Base-by-base conservation (phyloP, 2,888 invertebrate species). In the Dynastes tityus region DNA sequence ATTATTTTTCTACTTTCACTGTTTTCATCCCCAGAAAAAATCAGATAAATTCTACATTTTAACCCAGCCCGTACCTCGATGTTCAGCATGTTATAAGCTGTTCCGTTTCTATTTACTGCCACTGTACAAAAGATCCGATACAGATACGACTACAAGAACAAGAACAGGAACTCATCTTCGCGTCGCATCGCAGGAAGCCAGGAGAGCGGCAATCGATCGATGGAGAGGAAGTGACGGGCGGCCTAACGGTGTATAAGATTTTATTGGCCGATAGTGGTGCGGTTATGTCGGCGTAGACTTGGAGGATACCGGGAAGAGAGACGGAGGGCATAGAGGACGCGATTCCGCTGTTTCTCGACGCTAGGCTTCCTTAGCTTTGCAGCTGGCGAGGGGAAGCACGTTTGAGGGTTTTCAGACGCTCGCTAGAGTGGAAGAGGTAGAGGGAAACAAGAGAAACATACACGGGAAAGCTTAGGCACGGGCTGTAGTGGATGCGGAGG, bases 221-320 rank as follows among this genome's bases (percentile, higher is more conserved):
- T 67, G 22, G 45, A 40, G 40, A 37, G 37, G 55, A 58, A 58
- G 55, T 58, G 16, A 58, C 55, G 55, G 45, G 8, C 55, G 55
- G 22, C 22, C 8, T 58, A 58, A 37, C 65, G 65, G 40, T 11
- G 65, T 45, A 40, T 67, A 45, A 67, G 45, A 67, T 67, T 67
- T 67, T 40, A 67, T 67, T 67, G 65, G 65, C 65, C 65, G 65
- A 45, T 67, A 22, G 65, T 40, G 55, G 55, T 58, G 55, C 55
- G 55, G 55, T 58, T 58, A 58, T 58, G 40, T 9, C 37, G 65
- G 65, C 29, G 45, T 63, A 29, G 13, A 63, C 63, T 16, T 6
- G 29, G 32, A 5, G 29, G 63, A 63, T 27, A 13, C 63, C 63
- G 63, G 29, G 13, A 32, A 2, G 27, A 9, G 27, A 11, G 32